Conservation (phyloP, 2,888 invertebrate species). For the Shargacucullia verbasci region DNA sequence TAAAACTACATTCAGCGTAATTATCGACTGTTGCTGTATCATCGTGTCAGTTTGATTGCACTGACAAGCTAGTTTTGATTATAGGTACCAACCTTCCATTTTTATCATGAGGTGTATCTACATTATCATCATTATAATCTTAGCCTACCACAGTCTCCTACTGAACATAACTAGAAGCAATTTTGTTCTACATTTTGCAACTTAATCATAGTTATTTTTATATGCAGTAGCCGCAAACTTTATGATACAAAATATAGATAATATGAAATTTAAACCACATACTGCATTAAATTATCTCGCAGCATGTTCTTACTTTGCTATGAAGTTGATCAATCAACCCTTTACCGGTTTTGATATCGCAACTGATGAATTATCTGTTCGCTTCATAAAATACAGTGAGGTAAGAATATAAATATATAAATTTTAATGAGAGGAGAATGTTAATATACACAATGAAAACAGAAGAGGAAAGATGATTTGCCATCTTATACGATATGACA, state of each 20-base stretch:
- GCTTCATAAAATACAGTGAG: too few relatives aligned
- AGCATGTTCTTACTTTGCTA: slow-evolving; percentile 44
- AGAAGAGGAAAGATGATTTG: too few relatives aligned
- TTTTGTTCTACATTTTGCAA: background rate
- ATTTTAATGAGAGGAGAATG: too few relatives aligned
- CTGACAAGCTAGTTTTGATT: too few relatives aligned
- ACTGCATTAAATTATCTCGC: slow-evolving; percentile 46
- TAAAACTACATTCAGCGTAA: slow-evolving; percentile 45
- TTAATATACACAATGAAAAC: too few relatives aligned
- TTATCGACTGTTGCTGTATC: slow-evolving; percentile 34
- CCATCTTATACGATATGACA: too few relatives aligned
- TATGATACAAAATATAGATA: slow-evolving; percentile 21
- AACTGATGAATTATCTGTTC: too few relatives aligned
- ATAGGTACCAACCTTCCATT: too few relatives aligned
- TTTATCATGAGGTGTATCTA: too few relatives aligned
- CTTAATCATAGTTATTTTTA: slow-evolving; percentile 10
- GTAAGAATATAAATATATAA: too few relatives aligned
- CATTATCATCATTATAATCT: too few relatives aligned
- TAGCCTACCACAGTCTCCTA: too few relatives aligned
- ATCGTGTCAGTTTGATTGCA: slow-evolving; percentile 14
- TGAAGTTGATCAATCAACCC: slow-evolving; percentile 42
- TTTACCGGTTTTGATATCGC: slow-evolving; percentile 40
- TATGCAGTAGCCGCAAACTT: slow-evolving; percentile 15
- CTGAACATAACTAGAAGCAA: background rate
- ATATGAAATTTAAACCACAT: slow-evolving; percentile 47